Evolutionary conservation across 2,888 invertebrate genomes (phyloP).

Genomic region (Slavum lentiscoides): DNA sequence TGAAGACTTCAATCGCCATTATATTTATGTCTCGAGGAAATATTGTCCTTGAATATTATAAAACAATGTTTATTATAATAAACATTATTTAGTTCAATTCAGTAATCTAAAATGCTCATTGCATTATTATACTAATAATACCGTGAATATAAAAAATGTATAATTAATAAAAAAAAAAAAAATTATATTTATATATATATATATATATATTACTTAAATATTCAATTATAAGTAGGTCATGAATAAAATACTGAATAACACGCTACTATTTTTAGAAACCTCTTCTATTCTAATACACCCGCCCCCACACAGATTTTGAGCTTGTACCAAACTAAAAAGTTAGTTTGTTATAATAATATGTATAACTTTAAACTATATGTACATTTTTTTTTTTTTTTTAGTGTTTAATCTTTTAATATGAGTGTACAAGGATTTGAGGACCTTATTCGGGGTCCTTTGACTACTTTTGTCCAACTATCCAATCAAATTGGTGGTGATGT

Average conservation of each 20-base stretch:
- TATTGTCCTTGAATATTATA: no score
- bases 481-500: slow-evolving; percentile 84
- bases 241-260: slow-evolving; percentile 23
- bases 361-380: background rate
- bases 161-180: no score
- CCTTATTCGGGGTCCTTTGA: slow-evolving; percentile 74
- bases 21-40: no score
- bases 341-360: background rate
- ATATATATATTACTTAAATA: background rate
- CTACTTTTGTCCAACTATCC: slow-evolving; percentile 75
- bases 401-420: slow-evolving; percentile 63
- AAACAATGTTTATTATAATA: no score
- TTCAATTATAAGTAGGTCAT: slow-evolving; percentile 36
- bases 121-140: no score
- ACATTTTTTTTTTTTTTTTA: slow-evolving; percentile 7
- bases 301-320: slow-evolving; percentile 6
- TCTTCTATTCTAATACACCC: slow-evolving; percentile 27
- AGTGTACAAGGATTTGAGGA: slow-evolving; percentile 77
- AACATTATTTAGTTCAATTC: no score
- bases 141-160: background rate
- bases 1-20: no score
- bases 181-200: background rate
- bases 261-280: slow-evolving; percentile 45
- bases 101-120: no score
- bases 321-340: slow-evolving; percentile 1